Percentiles rank a stretch among this genome's conserved stretches.
These are phyloP conservation scores for Rhagophthalmus giganteus DNA, from an alignment of 2,888 invertebrate species.

Conservation along the genomic window DNA sequence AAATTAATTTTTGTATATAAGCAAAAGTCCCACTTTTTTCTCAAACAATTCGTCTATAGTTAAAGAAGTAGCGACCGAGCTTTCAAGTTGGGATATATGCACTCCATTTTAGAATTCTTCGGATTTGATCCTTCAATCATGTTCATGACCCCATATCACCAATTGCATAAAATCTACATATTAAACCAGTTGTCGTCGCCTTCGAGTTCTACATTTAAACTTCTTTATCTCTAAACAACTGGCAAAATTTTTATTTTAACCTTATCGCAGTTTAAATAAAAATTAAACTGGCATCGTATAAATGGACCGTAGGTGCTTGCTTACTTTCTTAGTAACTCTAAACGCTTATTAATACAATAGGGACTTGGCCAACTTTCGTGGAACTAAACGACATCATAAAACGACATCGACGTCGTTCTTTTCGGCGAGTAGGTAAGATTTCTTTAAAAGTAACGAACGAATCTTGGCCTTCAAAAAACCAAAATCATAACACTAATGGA, in stretches of 20 bases:
- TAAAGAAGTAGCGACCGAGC: slow-evolving; percentile 93
- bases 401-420: slow-evolving; percentile 83
- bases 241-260: slow-evolving; percentile 78
- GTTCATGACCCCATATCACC: slow-evolving; percentile 98
- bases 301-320: no score
- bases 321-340: slow-evolving; percentile 75
- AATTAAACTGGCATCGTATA: no score
- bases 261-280: slow-evolving; percentile 53
- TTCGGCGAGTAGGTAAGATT: slow-evolving; percentile 78
- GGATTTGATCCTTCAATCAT: slow-evolving; percentile 81
- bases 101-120: slow-evolving; percentile 62
- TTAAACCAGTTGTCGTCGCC: slow-evolving; percentile 83
- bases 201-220: slow-evolving; percentile 70
- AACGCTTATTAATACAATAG: slow-evolving; percentile 70
- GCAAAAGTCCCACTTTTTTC: slow-evolving; percentile 84
- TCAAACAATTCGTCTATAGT: slow-evolving; percentile 80
- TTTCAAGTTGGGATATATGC: slow-evolving; percentile 79
- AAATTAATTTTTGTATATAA: slow-evolving; percentile 71
- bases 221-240: slow-evolving; percentile 71
- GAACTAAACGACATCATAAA: slow-evolving; percentile 93
- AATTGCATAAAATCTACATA: slow-evolving; percentile 85
- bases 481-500: no score
- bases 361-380: slow-evolving; percentile 92
- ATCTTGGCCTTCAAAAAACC: slow-evolving; percentile 68
- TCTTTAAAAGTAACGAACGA: slow-evolving; percentile 94